A percentile compares a stretch with the other conserved stretches of the same genome.
Conservation (phyloP, 1,140 invertebrate species). For the Drosophila obscura region DNA sequence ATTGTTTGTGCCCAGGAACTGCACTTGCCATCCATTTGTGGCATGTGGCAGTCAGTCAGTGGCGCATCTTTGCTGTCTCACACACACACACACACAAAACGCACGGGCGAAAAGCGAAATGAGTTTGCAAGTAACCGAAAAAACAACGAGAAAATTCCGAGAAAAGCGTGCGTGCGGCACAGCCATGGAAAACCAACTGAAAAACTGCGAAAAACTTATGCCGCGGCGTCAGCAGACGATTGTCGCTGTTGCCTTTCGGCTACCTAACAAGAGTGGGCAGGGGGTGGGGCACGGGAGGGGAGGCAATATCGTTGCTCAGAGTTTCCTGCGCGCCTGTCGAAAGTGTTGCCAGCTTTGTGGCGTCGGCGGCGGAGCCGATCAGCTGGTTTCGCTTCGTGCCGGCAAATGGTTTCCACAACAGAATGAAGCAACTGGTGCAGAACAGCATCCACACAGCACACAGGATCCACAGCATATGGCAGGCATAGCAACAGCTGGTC, state of each 20-base stretch:
- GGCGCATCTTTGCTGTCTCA: background rate
- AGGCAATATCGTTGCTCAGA: constrained; percentile 21
- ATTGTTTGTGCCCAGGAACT: too few relatives aligned
- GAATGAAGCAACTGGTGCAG: constrained; percentile 71
- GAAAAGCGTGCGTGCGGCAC: constrained; percentile 72
- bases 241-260: constrained; percentile 24
- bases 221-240: constrained; percentile 41
- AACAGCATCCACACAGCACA: constrained; percentile 46
- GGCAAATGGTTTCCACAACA: constrained; percentile 30
- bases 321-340: constrained; percentile 71
- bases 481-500: constrained; percentile 54
- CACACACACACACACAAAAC: background rate
- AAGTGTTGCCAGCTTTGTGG: constrained; percentile 64
- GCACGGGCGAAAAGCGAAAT: background rate
- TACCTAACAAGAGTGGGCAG: background rate
- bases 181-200: constrained; percentile 76
- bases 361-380: constrained; percentile 43
- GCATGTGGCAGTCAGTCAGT: too few relatives aligned
- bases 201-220: constrained; percentile 37
- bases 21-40: too few relatives aligned
- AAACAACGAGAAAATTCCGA: constrained; percentile 47
- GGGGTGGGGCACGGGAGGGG: background rate
- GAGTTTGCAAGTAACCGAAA: constrained; percentile 1
- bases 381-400: constrained; percentile 48
- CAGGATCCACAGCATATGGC: constrained; percentile 38